These are phyloP conservation scores for Stictocephala bisonia DNA, from an alignment of 2,888 invertebrate genomes.

Conservation along the genomic window DNA sequence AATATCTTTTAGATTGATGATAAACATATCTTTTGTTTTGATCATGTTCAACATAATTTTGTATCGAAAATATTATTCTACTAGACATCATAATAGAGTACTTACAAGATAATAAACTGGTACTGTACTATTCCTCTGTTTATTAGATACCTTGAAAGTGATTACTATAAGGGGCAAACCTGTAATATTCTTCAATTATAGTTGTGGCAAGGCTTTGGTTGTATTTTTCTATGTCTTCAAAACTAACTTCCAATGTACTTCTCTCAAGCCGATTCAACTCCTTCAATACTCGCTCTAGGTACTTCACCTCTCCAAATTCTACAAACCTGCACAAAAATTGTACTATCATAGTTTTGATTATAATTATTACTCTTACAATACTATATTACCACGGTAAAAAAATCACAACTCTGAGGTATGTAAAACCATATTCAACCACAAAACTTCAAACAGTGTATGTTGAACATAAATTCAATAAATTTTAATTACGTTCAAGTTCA, in stretches of 20 bases:
- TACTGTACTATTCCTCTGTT: no score
- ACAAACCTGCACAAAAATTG: slow-evolving; percentile 72
- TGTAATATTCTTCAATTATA: slow-evolving; percentile 94
- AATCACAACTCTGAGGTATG: not conserved
- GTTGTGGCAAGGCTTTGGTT: slow-evolving; percentile 93
- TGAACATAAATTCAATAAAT: no score
- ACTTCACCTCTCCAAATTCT: slow-evolving; percentile 90
- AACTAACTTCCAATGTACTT: slow-evolving; percentile 91
- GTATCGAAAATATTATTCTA: no score
- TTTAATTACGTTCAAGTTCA: no score
- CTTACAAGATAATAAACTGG: no score
- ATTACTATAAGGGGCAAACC: no score
- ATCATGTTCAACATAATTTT: no score
- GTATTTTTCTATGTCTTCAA: slow-evolving; percentile 93
- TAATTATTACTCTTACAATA: not conserved
- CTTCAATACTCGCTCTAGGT: slow-evolving; percentile 82
- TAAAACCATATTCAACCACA: not conserved
- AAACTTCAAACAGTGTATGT: no score
- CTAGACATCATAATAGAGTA: no score
- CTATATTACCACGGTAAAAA: not conserved
- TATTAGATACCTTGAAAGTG: no score
- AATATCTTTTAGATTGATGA: no score
- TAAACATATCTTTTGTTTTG: no score
- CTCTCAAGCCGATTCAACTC: slow-evolving; percentile 88
- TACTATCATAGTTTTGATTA: slow-evolving; percentile 50